A percentile compares a stretch with the other conserved stretches of the same genome.
These are phyloP conservation scores for Eurois occulta DNA, from an alignment of 2,888 invertebrate species.

Conservation along the genomic window DNA sequence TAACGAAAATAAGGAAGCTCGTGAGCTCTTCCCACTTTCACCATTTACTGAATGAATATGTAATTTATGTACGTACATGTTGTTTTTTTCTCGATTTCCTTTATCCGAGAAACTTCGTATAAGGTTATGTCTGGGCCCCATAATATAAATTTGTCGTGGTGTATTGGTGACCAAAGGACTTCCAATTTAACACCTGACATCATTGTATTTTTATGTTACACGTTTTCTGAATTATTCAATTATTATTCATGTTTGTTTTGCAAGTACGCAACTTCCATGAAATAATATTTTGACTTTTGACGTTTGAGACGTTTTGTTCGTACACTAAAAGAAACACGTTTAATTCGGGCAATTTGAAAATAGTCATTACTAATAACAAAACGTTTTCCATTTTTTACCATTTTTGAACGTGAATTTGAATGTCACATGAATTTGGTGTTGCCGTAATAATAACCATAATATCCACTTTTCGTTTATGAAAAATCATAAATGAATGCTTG, in stretches of 20 bases:
- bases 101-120: slow-evolving; percentile 93
- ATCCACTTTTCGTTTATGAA: slow-evolving; percentile 11
- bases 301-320: slow-evolving; percentile 54
- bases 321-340: slow-evolving; percentile 7
- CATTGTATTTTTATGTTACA: slow-evolving; percentile 59
- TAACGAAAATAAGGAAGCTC: not conserved
- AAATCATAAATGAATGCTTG: not conserved
- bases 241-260: slow-evolving; percentile 56
- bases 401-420: slow-evolving; percentile 55
- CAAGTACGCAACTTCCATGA: slow-evolving; percentile 38
- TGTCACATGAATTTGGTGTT: slow-evolving; percentile 48
- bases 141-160: slow-evolving; percentile 94
- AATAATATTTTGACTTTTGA: slow-evolving; percentile 60
- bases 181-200: slow-evolving; percentile 92
- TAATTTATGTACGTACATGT: slow-evolving; percentile 75
- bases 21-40: not conserved
- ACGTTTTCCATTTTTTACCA: slow-evolving; percentile 10
- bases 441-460: slow-evolving; percentile 36
- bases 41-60: not conserved
- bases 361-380: slow-evolving; percentile 10
- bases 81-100: slow-evolving; percentile 90
- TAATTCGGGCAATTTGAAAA: not conserved
- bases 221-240: slow-evolving; percentile 29
- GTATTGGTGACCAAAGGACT: slow-evolving; percentile 96
- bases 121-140: slow-evolving; percentile 97